Evolutionary conservation across 2,888 invertebrate genomes (phyloP).

Genomic region (Drosophila pullipes): DNA sequence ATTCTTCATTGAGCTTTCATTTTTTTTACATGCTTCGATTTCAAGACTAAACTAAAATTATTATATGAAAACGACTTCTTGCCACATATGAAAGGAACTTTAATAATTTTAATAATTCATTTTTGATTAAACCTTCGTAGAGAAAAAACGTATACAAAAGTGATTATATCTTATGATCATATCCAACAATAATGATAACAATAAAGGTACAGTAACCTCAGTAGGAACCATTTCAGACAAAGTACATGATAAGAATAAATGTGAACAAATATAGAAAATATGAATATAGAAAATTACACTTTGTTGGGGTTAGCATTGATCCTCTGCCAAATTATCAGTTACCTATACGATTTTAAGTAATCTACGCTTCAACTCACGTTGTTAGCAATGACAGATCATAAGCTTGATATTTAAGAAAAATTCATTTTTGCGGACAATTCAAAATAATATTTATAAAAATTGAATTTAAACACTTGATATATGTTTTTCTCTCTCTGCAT

Average conservation of each 20-base stretch:
- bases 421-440: background rate
- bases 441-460: background rate
- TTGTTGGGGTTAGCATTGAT: background rate
- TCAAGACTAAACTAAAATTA: background rate
- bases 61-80: no score
- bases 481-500: background rate
- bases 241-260: background rate
- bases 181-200: background rate
- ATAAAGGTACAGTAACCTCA: background rate
- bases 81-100: no score
- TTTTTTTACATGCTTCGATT: background rate
- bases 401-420: background rate
- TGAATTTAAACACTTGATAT: background rate
- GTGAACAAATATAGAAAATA: background rate
- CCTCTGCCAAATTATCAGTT: background rate
- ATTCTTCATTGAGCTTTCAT: background rate
- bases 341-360: no score
- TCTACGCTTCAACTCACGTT: rapidly evolving
- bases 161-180: background rate
- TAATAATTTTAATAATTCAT: no score
- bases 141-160: background rate
- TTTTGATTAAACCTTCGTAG: no score
- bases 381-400: rapidly evolving
- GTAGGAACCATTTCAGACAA: background rate
- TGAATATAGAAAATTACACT: background rate